Evolutionary conservation across 1,140 invertebrate genomes (phyloP), one percentile per base, ranked within the genome.

Genomic region (Charaxes varanes): DNA sequence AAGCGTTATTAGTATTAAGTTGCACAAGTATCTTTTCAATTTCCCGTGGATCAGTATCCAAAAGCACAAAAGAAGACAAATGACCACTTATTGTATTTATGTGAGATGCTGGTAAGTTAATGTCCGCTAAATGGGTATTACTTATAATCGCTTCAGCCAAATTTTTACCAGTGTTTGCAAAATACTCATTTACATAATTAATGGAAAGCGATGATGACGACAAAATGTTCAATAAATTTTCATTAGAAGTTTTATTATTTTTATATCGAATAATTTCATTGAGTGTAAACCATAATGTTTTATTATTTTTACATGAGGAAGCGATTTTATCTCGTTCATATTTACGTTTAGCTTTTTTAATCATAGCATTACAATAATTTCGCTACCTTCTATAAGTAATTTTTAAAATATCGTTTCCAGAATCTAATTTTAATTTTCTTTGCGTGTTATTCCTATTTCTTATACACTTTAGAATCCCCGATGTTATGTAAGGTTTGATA

Each of bases 391-490:
- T 35, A 18, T 43, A 53, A 6, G 26, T 48, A 7, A 48, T 41
- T 36, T 44, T 35, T 22, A 44, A 12, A 6, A 53, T 41, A 7
- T 40, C 34, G 44, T 53, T 26, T 8, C 35, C n/a, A 2, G 34
- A 43, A 4, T 46, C 21, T 16, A 28, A 14, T 32, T 18, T 30
- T 12, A 15, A 15, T 31, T 46, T 32, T 30, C 30, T 23, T 28
- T 53, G 43, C 11, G 44, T n/a, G n/a, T n/a, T n/a, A n/a, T n/a
- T n/a, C n/a, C n/a, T n/a, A n/a, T n/a, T n/a, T n/a, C n/a, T n/a
- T 17, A 53, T 48, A 22, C 51, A 53, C 15, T 35, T 44, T 11
- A 53, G 11, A n/a, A 53, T 19, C 8, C 43, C 50, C 6, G 42
- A 16, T 4, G 42, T 46, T 16, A 53, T 47, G 36, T 36, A 42